Percentiles rank a stretch among this genome's conserved stretches.
phyloP scores from a whole-genome alignment of 1,140 invertebrate genomes.

The Acyrthosiphon pisum region DNA sequence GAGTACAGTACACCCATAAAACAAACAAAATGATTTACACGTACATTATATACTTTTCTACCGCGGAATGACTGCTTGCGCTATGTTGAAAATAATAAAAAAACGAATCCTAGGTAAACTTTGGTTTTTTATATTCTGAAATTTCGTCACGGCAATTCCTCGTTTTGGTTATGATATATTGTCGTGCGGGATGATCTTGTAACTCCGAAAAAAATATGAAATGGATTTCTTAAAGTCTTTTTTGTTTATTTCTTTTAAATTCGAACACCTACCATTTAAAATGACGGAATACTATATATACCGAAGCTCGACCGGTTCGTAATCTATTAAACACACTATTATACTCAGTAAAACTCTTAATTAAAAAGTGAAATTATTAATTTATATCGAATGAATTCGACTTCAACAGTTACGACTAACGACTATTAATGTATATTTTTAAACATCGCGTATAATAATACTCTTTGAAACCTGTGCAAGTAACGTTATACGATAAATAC shows the following conservation, averaged over 20 bases:
- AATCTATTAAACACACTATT: background rate
- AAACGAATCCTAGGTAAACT: background rate
- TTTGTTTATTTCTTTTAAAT: background rate
- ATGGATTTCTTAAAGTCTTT: background rate
- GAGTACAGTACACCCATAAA: background rate
- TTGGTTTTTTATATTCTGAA: background rate
- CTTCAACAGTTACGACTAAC: background rate
- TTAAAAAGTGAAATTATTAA: background rate
- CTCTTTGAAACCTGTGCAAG: background rate
- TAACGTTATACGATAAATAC: background rate
- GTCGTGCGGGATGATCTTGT: background rate
- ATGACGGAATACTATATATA: background rate
- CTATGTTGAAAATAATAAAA: conserved; percentile 3
- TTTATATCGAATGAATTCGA: background rate
- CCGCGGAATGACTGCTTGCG: background rate
- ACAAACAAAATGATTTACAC: background rate
- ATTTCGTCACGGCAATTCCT: background rate
- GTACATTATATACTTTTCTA: background rate
- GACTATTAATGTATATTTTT: background rate
- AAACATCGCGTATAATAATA: background rate
- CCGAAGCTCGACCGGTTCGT: background rate
- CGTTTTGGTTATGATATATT: background rate
- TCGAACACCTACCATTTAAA: background rate
- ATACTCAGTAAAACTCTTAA: background rate
- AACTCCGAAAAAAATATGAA: background rate